These are phyloP conservation scores for Netelia fuscicornis DNA, from an alignment of 2,888 invertebrate genomes.

Conservation along the genomic window DNA sequence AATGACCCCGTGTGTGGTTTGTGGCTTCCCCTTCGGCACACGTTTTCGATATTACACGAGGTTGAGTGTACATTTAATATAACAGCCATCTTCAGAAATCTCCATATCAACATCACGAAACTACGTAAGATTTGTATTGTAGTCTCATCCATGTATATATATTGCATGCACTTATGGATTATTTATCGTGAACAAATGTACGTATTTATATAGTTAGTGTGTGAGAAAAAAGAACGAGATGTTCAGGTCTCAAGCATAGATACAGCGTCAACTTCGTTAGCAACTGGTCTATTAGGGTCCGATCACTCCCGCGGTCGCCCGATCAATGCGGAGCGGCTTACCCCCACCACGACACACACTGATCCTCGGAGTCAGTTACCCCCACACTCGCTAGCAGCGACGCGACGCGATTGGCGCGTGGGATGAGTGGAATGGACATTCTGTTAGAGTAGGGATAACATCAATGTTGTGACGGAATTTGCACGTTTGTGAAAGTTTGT, in stretches of 20 bases:
- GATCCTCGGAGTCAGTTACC: neutral
- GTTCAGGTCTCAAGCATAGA: too few relatives aligned
- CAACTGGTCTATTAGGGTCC: too few relatives aligned
- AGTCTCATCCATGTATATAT: neutral
- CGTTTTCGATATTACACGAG: slow-evolving; percentile 34
- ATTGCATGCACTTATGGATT: too few relatives aligned
- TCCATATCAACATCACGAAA: neutral
- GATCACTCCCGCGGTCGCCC: too few relatives aligned
- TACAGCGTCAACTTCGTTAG: too few relatives aligned
- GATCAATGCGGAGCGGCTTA: neutral
- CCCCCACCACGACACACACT: neutral
- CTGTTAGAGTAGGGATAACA: too few relatives aligned
- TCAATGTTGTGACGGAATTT: too few relatives aligned
- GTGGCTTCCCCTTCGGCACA: slow-evolving; percentile 31
- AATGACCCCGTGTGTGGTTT: slow-evolving; percentile 43
- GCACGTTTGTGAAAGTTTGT: too few relatives aligned
- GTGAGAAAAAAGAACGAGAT: too few relatives aligned
- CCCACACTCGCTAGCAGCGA: neutral
- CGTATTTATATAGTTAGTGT: too few relatives aligned
- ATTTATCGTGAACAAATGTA: too few relatives aligned
- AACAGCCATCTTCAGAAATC: slow-evolving; percentile 3
- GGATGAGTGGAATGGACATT: neutral
- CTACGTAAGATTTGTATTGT: neutral
- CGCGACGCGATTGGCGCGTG: neutral
- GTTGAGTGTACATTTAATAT: slow-evolving; percentile 35